Evolutionary conservation across 1,140 invertebrate genomes (phyloP).

Genomic region (Pectinophora gossypiella): DNA sequence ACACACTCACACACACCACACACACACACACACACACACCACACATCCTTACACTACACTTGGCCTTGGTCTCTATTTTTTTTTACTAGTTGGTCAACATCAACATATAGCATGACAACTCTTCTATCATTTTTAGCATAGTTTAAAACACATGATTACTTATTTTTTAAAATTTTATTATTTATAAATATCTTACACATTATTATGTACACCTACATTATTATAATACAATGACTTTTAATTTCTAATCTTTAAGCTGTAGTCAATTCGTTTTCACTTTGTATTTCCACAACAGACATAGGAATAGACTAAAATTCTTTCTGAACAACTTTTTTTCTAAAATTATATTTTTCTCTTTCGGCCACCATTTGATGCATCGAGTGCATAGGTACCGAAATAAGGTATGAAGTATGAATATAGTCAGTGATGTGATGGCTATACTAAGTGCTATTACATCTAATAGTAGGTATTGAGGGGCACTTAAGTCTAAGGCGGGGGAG

Average conservation of each 20-base stretch:
- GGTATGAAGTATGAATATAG: slow-evolving; percentile 50
- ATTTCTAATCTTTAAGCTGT: slow-evolving; percentile 13
- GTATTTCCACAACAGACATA: slow-evolving; percentile 55
- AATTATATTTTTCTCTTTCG: slow-evolving; percentile 39
- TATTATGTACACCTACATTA: slow-evolving; percentile 44
- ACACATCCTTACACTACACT: no score
- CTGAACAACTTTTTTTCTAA: slow-evolving; percentile 52
- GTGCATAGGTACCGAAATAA: slow-evolving; percentile 59
- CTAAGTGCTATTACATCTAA: slow-evolving; percentile 76
- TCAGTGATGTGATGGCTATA: slow-evolving; percentile 35
- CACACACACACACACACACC: no score
- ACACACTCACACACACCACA: no score
- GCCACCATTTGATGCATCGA: slow-evolving; percentile 57
- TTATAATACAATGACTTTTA: slow-evolving; percentile 28
- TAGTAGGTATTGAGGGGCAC: slow-evolving; percentile 78
- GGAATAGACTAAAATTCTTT: slow-evolving; percentile 45
- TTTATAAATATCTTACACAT: slow-evolving; percentile 40
- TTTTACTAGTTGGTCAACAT: no score
- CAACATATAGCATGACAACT: no score
- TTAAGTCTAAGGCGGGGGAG: slow-evolving; percentile 76
- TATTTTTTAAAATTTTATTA: no score
- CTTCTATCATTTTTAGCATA: no score
- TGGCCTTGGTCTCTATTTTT: no score
- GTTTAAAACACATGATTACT: no score
- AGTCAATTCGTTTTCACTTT: slow-evolving; percentile 54